Base-by-base conservation (phyloP, 2,888 invertebrate species). In the Iphiclides podalirius region DNA sequence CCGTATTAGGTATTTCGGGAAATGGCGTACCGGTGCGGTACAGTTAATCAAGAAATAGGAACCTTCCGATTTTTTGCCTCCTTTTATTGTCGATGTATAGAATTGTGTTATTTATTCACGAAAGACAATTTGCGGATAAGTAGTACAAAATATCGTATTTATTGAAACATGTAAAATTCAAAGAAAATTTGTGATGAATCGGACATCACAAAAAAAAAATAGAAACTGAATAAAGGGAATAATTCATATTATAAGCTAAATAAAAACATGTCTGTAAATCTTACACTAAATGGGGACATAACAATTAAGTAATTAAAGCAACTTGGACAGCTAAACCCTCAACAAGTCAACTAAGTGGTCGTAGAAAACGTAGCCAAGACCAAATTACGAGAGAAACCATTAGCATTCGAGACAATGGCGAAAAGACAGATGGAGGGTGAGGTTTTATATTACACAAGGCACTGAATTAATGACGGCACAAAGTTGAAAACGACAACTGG, bases 1-100 rank as follows among this genome's bases (percentile, higher is more conserved):
- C 38, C 37, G 35, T 33, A 46, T 52, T 52, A 37, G 11, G 7
- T 16, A 36, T 13, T 38, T 35, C 35, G 13, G 12, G 6, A 12
- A 7, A 20, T 12, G n/a, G n/a, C 20, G 20, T 4, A 16, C 3
- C 3, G 9, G 8, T 8, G 14, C 13, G 14, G 26, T 7, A n/a
- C 36, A 8, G 15, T 8, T 36, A n/a, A 36, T 36, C 2, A n/a
- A 36, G 36, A 20, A 20, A 6, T 20, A 20, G 20, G 4, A 20
- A 20, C 20, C 20, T 20, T 20, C 6, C 6, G 20, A 6, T 4
- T 20, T 20, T 20, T 20, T n/a, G n/a, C n/a, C n/a, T n/a, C n/a
- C n/a, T n/a, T n/a, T n/a, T n/a, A n/a, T n/a, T n/a, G n/a, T n/a
- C n/a, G n/a, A n/a, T n/a, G n/a, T n/a, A n/a, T n/a, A n/a, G n/a